These are phyloP conservation scores for Drosophila conformis DNA, from an alignment of 2,888 invertebrate species.

Conservation along the genomic window DNA sequence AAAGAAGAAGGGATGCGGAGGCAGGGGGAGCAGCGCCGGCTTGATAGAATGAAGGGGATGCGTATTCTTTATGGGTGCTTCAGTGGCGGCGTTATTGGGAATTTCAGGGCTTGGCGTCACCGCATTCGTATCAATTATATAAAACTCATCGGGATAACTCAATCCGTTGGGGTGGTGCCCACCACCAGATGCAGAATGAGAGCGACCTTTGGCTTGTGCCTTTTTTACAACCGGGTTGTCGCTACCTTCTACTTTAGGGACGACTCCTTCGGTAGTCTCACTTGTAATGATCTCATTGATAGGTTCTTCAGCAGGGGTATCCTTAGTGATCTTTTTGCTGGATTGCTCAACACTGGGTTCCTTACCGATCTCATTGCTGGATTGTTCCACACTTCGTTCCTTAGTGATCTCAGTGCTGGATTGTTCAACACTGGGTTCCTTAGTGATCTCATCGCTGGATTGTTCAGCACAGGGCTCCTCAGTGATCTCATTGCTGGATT, in stretches of 20 bases:
- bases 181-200: background rate
- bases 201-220: slow-evolving; percentile 20
- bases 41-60: slow-evolving; percentile 21
- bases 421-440: background rate
- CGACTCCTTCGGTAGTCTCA: background rate
- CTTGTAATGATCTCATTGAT: background rate
- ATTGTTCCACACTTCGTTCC: background rate
- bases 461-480: background rate
- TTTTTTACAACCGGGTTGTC: slow-evolving; percentile 4
- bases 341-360: background rate
- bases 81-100: background rate
- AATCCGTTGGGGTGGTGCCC: background rate
- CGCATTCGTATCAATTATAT: slow-evolving; percentile 4
- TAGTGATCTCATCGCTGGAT: background rate
- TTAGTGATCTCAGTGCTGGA: background rate
- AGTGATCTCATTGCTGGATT: background rate
- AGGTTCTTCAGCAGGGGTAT: background rate
- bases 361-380: background rate
- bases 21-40: slow-evolving; percentile 34
- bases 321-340: background rate
- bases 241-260: slow-evolving; percentile 9
- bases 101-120: background rate
- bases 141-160: slow-evolving; percentile 2
- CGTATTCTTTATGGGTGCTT: background rate
- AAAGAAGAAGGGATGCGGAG: slow-evolving; percentile 9